Base-by-base conservation (phyloP, 2,797 vertebrate species). In the Atherinosoma microstoma region DNA sequence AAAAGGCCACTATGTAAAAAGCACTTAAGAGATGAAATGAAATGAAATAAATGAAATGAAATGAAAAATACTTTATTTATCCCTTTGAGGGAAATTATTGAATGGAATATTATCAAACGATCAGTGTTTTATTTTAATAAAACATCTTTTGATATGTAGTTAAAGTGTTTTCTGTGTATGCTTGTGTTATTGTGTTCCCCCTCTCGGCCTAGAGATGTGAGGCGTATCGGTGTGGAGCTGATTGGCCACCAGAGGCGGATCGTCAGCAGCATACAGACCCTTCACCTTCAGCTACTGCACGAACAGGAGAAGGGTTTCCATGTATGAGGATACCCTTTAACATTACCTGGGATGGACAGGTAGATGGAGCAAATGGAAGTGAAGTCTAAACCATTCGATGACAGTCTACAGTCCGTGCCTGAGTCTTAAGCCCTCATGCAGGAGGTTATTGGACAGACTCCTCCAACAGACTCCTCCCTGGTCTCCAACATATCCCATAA, bases 231-330 rank as follows among this genome's bases (percentile, higher is more conserved):
- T 3, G 94, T 96, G 88, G 94, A 93, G 77, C 86, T 96, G 86
- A 95, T 96, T 75, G 95, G 95, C 73, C 95, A 96, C 91, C 98
- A 99, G 96, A 96, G 98, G 93, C 94, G 98, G 92, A 98, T 99
- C 95, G 94, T 97, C 95, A 99, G 97, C 97, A 98, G 98, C 91
- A 94, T 98, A 94, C 97, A 99, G 94, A 98, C 96, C 89, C 95
- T 99, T 87, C 95, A 96, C 84, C 96, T 98, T 88, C 98, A 99
- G 87, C 94, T 98, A 82, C 95, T 98, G 93, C 97, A 99, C 92
- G 94, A 97, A 96, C 97, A 98, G 90, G 97, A 99, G 91, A 94
- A 91, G 83, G 94, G 92, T 87, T 95, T 95, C 88, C 95, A 95
- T 90, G 95, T 95, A 93, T 99, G 96, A 99, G 96, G 93, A 87